Percentiles rank a stretch among this genome's conserved stretches.
Evolutionary conservation across 2,888 invertebrate genomes (phyloP).

Genomic region (Ditylenchus weischeri): DNA sequence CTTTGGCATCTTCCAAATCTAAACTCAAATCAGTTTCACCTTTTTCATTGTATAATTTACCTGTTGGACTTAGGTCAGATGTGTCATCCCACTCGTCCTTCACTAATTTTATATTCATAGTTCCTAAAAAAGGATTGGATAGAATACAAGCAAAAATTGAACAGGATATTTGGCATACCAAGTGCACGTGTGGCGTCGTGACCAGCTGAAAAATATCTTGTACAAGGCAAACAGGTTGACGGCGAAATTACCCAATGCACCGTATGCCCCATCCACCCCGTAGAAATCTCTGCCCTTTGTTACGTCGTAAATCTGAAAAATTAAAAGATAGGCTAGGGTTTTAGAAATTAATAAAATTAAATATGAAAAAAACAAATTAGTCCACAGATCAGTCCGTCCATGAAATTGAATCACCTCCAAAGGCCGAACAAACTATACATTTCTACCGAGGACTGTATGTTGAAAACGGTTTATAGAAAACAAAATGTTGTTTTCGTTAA

Average conservation of each 20-base stretch:
- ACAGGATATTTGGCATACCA: too few species aligned
- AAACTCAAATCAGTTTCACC: not conserved
- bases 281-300: slow-evolving; percentile 51
- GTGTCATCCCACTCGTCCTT: slow-evolving; percentile 50
- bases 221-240: not conserved
- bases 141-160: too few species aligned
- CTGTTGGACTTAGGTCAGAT: slow-evolving; percentile 18
- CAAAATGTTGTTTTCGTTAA: too few species aligned
- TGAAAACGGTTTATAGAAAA: too few species aligned
- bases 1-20: slow-evolving; percentile 36
- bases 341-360: too few species aligned
- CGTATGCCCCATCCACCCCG: slow-evolving; percentile 52
- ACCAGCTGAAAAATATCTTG: slow-evolving; percentile 25
- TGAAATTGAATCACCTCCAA: too few species aligned
- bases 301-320: slow-evolving; percentile 54
- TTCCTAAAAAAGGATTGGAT: slow-evolving; percentile 32
- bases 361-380: too few species aligned
- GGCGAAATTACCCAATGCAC: slow-evolving; percentile 32
- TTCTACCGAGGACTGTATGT: too few species aligned
- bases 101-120: slow-evolving; percentile 50
- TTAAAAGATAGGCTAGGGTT: slow-evolving; percentile 1
- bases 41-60: slow-evolving; percentile 22
- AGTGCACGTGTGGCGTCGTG: slow-evolving; percentile 53
- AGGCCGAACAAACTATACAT: too few species aligned
- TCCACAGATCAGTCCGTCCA: not conserved